Base-by-base conservation (phyloP, 2,797 vertebrate genomes). In the Gadopsis bispinosus region DNA sequence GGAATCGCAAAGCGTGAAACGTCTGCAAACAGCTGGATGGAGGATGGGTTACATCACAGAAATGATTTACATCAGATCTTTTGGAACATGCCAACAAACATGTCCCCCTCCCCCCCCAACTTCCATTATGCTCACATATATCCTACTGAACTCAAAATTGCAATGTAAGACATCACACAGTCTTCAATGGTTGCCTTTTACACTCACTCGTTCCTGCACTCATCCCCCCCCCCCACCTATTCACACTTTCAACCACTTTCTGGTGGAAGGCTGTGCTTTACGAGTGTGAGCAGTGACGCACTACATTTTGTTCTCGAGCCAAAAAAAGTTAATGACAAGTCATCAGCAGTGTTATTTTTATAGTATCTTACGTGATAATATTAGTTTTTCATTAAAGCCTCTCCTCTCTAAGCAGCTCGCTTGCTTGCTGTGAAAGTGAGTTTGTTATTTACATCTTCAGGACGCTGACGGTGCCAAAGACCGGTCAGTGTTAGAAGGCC, bases 381-480 rank as follows among this genome's bases (percentile, higher is more conserved):
- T 63, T 56, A 20, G 1, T 73, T 64, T 54, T 70, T 55, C 1
- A 59, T 59, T 20, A 19, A 63, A 56, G 16, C 19, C 7, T 68
- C 51, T 56, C 41, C 19, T n/a, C 64, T 31, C 12, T 37, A 29
- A 68, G 56, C 62, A 7, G 67, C 47, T 58, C 59, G 29, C 20
- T 35, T 16, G 19, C 67, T 35, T 16, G 19, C 67, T 26, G 66
- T 12, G 19, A 73, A 71, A 75, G 63, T 59, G 58, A 66, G 67
- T 50, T 77, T 62, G 56, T 17, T 76, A 63, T 86, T 90, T 83
- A 72, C 77, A 68, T 43, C 73, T 50, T 45, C 1, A n/a, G 61
- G 45, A 54, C 45, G 2, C 54, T 0, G 39, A 50, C 77, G 33
- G 55, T 41, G 77, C 65, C 73, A 83, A 54, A 55, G 37, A 77